Base-by-base conservation (phyloP, 2,888 invertebrate species). In the Clanis bilineata region DNA sequence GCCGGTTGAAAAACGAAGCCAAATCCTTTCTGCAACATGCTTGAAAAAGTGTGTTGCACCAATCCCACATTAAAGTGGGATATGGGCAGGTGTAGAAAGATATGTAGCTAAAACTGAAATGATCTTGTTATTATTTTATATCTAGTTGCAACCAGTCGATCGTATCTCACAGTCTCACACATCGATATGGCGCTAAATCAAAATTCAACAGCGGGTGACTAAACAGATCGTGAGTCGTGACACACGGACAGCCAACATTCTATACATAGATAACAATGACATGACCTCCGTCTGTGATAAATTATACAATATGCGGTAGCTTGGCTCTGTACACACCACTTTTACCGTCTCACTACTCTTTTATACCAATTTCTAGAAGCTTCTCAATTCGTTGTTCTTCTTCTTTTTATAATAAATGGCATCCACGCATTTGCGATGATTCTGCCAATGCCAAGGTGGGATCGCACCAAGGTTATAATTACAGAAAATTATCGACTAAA, bases 141-240 rank as follows among this genome's bases (percentile, higher is more conserved):
- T 36, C 12, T 12, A 36, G 1, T 10, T 32, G 5, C 18, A 51
- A 3, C 25, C 9, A 44, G 32, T 32, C 6, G 28, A 18, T 28
- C 15, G 15, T 32, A 32, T 51, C 51, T 32, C 28, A 32, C 25
- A 25, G 28, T 51, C 51, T 32, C 28, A 32, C 25, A 25, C 32
- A 51, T 51, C 10, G 32, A 9, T 51, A 9, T n/a, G 51, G 51
- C 28, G 28, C 32, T 51, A 51, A 51, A 51, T 51, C 51, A 51
- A 28, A 51, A 51, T 51, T 51, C 51, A 51, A 32, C 51, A 51
- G 32, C 51, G 51, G 7, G 18, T 51, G 51, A 51, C 51, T 51
- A 51, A 51, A 51, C 51, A 28, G 28, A 10, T 51, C 51, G 51
- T 51, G 51, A 51, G 9, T 51, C 51, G 51, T 51, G 51, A 51